Conservation (phyloP, 2,797 vertebrate genomes). For the Hipposideros larvatus region DNA sequence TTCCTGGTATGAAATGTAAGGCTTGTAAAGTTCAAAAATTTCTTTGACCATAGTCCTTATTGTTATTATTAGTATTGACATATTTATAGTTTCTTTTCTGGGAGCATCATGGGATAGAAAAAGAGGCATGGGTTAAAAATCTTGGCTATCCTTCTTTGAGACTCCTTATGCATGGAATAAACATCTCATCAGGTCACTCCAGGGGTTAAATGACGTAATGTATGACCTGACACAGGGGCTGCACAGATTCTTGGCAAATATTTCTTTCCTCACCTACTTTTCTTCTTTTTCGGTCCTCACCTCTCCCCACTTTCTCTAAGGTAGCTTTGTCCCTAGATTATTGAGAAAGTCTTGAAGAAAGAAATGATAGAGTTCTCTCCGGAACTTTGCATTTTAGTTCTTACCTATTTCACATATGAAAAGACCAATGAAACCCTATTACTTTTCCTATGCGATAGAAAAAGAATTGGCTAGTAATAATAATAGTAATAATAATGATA, state of each 20-base stretch:
- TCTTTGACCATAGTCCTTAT: not conserved
- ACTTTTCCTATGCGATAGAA: not conserved
- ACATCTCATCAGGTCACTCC: not conserved
- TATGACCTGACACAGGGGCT: not conserved
- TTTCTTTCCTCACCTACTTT: not conserved
- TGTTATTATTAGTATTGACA: not conserved
- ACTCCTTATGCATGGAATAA: not conserved
- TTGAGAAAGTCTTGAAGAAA: not conserved
- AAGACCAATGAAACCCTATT: not conserved
- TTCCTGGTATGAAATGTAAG: not conserved
- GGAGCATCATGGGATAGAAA: not conserved
- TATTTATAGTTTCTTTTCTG: not conserved
- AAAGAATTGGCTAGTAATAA: not conserved
- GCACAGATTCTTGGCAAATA: not conserved
- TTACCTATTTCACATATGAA: not conserved
- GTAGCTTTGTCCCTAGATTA: not conserved
- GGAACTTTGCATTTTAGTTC: slow-evolving; percentile 4
- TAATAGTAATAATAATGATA: not conserved
- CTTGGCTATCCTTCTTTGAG: not conserved
- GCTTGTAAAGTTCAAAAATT: not conserved
- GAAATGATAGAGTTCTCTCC: not conserved
- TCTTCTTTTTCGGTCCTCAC: not conserved
- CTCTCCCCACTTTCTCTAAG: not conserved
- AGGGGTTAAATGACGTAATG: not conserved
- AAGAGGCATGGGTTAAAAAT: not conserved